A percentile compares a stretch with the other conserved stretches of the same genome.
Conservation (phyloP, 1,140 invertebrate species). For the Drosophila ambigua region DNA sequence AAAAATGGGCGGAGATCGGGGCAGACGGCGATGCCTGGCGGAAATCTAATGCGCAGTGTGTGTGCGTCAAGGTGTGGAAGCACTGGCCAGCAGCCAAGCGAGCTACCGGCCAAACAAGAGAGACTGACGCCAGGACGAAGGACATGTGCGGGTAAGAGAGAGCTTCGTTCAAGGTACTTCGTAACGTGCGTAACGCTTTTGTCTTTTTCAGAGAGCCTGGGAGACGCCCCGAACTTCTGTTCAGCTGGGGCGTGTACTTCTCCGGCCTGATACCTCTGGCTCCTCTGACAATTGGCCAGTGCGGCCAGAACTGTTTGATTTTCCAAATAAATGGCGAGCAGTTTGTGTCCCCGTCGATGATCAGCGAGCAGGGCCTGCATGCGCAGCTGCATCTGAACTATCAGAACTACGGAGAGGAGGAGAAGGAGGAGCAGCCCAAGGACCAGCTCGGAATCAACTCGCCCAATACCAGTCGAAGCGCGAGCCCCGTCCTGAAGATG, state of each 20-base stretch:
- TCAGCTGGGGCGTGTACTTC: constrained; percentile 94
- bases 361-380: constrained; percentile 59
- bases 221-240: constrained; percentile 85
- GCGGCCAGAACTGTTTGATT: constrained; percentile 91
- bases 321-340: constrained; percentile 95
- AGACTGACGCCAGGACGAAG: constrained; percentile 51
- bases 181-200: constrained; percentile 21
- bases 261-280: constrained; percentile 90
- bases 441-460: constrained; percentile 58
- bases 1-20: constrained; percentile 86
- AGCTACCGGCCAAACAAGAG: constrained; percentile 24
- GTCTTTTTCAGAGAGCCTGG: constrained; percentile 38
- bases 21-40: constrained; percentile 62
- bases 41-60: constrained; percentile 76
- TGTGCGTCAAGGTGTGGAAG: constrained; percentile 81
- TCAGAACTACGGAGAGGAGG: constrained; percentile 58
- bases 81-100: constrained; percentile 31
- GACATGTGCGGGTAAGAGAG: constrained; percentile 6
- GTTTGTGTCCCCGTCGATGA: constrained; percentile 88
- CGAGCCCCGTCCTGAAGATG: constrained; percentile 56
- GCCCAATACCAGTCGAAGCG: constrained; percentile 59
- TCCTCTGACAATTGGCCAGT: constrained; percentile 83
- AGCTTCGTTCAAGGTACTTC: background rate
- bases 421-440: constrained; percentile 23
- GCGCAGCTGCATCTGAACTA: constrained; percentile 67